These are phyloP conservation scores for Hippocampus mohnikei DNA, from an alignment of 2,113 vertebrate species.

Conservation along the genomic window DNA sequence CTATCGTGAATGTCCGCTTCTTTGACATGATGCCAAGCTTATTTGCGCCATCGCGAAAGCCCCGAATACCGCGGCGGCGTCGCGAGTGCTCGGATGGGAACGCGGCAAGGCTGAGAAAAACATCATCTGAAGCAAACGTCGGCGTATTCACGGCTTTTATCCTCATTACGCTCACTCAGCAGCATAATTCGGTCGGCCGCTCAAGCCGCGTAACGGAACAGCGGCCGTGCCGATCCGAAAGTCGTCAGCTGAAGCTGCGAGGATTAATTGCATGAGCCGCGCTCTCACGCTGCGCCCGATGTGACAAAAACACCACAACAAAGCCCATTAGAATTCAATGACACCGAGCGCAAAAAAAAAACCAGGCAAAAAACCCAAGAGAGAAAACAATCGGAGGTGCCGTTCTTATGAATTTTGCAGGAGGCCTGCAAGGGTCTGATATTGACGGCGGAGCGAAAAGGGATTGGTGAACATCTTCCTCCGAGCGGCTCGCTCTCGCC, in stretches of 20 bases:
- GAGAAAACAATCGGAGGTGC: constrained; percentile 62
- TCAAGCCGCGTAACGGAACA: too few species aligned
- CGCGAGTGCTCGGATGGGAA: constrained; percentile 5
- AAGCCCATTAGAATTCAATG: constrained; percentile 58
- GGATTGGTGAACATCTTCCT: constrained; percentile 67
- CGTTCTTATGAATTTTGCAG: constrained; percentile 69
- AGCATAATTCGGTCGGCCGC: constrained; percentile 11
- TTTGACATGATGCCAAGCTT: constrained; percentile 25
- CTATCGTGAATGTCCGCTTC: constrained; percentile 28
- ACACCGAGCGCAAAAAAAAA: constrained; percentile 44
- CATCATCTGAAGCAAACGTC: constrained; percentile 20
- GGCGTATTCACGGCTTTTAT: constrained; percentile 30
- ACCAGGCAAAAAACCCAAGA: background rate
- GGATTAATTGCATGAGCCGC: constrained; percentile 63
- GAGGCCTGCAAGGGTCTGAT: constrained; percentile 59
- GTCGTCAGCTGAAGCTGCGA: constrained; percentile 46
- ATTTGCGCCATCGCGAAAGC: constrained; percentile 29
- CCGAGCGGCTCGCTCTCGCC: constrained; percentile 39
- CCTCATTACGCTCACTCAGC: constrained; percentile 12
- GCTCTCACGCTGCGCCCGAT: constrained; percentile 43
- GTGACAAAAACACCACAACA: constrained; percentile 53
- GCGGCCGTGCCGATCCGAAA: constrained; percentile 26
- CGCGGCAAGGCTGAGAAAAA: constrained; percentile 20
- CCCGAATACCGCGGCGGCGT: constrained; percentile 17
- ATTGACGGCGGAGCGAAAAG: constrained; percentile 63